These are phyloP conservation scores for Takifugu flavidus DNA, from an alignment of 2,113 vertebrate genomes.

Conservation along the genomic window DNA sequence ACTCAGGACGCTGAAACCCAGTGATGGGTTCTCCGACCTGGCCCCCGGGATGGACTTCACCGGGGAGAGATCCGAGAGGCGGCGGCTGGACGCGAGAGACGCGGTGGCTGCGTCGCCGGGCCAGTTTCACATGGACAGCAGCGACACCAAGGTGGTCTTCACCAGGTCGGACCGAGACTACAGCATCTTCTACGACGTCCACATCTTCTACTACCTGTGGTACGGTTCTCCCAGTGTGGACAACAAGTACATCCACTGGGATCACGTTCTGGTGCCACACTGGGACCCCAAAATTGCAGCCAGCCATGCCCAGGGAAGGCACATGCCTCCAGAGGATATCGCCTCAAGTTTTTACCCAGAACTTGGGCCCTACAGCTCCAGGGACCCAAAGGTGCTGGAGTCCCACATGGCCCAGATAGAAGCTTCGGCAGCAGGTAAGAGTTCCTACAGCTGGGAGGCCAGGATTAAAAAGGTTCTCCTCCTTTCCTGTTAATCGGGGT, in stretches of 20 bases:
- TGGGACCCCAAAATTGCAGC: constrained; percentile 91
- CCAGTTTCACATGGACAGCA: constrained; percentile 58
- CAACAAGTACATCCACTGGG: constrained; percentile 83
- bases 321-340: constrained; percentile 82
- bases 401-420: constrained; percentile 84
- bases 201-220: constrained; percentile 90
- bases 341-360: constrained; percentile 86
- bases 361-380: constrained; percentile 87
- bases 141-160: constrained; percentile 77
- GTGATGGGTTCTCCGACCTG: constrained; percentile 82
- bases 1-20: constrained; percentile 82
- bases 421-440: constrained; percentile 82
- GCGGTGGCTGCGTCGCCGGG: constrained; percentile 48
- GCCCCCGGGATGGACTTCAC: constrained; percentile 76
- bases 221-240: constrained; percentile 81
- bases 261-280: constrained; percentile 87
- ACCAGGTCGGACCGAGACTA: constrained; percentile 70
- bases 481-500: not conserved
- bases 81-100: constrained; percentile 52
- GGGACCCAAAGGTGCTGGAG: constrained; percentile 80
- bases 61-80: constrained; percentile 62
- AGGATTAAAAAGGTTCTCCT: not conserved
- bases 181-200: constrained; percentile 82
- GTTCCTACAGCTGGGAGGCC: not conserved
- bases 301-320: constrained; percentile 84